Conservation (phyloP, 2,113 vertebrate species). For the Nymphicus hollandicus region DNA sequence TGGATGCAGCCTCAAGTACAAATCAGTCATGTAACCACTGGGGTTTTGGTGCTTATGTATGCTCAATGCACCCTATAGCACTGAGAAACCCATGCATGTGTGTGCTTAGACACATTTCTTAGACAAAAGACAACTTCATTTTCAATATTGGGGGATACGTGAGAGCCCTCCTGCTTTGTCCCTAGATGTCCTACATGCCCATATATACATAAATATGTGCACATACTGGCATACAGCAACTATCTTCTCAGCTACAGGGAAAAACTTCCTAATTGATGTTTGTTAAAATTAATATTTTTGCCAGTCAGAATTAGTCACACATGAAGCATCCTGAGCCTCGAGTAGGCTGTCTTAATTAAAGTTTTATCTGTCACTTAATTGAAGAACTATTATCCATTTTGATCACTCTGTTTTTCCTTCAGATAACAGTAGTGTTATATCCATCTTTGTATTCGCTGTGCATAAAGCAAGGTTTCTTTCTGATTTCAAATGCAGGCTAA, state of each 20-base stretch:
- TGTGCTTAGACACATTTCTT: not conserved
- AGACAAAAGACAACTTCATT: not conserved
- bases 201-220: accelerated
- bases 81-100: not conserved
- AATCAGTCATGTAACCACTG: accelerated
- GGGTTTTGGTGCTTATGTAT: not conserved
- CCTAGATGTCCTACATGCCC: accelerated
- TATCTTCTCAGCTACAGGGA: not conserved
- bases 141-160: not conserved
- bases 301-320: constrained; percentile 49
- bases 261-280: constrained; percentile 23
- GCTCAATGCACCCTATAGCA: not conserved
- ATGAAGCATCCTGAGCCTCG: not conserved
- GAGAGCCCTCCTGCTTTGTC: not conserved
- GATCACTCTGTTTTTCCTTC: constrained; percentile 10
- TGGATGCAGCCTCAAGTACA: accelerated
- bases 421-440: not conserved
- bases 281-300: constrained; percentile 59
- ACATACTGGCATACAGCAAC: not conserved
- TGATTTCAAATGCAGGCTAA: not conserved
- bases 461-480: constrained; percentile 26
- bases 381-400: constrained; percentile 51
- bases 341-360: constrained; percentile 46
- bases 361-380: constrained; percentile 55
- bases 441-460: not conserved